Conservation (phyloP, 2,888 invertebrate genomes). For the Serripes groenlandicus region DNA sequence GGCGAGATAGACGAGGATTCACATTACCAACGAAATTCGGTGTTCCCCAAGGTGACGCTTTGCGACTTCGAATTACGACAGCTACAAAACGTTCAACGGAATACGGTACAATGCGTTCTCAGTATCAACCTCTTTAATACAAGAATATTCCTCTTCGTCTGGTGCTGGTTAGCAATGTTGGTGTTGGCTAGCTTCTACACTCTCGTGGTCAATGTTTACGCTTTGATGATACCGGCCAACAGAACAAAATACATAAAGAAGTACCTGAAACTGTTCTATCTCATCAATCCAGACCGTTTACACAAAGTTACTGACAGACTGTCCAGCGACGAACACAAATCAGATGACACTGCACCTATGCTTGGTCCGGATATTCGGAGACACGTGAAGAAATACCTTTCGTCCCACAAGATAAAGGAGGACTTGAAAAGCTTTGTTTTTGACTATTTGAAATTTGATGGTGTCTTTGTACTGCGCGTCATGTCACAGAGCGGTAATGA, state of each 20-base stretch:
- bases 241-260: slow-evolving; percentile 78
- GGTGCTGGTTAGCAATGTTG: slow-evolving; percentile 82
- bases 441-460: slow-evolving; percentile 78
- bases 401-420: background rate
- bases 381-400: background rate
- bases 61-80: slow-evolving; percentile 82
- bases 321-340: background rate
- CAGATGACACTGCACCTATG: background rate
- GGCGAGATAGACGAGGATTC: slow-evolving; percentile 65
- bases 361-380: background rate
- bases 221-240: slow-evolving; percentile 76
- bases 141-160: slow-evolving; percentile 83
- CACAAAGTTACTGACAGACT: background rate
- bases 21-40: slow-evolving; percentile 40
- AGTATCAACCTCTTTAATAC: slow-evolving; percentile 83
- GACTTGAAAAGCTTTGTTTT: slow-evolving; percentile 69
- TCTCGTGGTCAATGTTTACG: slow-evolving; percentile 76
- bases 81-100: slow-evolving; percentile 79
- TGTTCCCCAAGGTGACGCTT: slow-evolving; percentile 79
- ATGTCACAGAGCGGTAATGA: slow-evolving; percentile 78
- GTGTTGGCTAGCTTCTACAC: slow-evolving; percentile 73
- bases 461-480: slow-evolving; percentile 77
- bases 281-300: slow-evolving; percentile 63
- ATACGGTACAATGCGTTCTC: slow-evolving; percentile 82
- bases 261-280: slow-evolving; percentile 71